A percentile compares a stretch with the other conserved stretches of the same genome.
Evolutionary conservation across 1,140 invertebrate species (phyloP).

Genomic region (Coptotermes formosanus): DNA sequence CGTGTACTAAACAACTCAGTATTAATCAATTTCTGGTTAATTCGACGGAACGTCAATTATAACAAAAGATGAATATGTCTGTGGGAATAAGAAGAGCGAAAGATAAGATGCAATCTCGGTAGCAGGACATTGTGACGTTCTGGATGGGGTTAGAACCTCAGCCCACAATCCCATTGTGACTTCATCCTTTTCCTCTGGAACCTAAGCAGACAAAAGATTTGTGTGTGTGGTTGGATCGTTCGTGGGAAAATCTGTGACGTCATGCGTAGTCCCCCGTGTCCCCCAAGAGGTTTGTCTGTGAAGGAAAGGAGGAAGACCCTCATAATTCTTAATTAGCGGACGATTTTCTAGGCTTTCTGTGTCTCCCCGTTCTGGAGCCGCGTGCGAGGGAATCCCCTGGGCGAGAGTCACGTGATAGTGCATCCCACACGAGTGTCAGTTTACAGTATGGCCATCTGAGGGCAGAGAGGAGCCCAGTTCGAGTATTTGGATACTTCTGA

Average conservation of each 20-base stretch:
- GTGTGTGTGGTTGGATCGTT: constrained; percentile 9
- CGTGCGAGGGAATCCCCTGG: constrained; percentile 21
- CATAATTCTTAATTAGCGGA: constrained; percentile 27
- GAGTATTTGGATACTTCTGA: no score
- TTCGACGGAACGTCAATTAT: no score
- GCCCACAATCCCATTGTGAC: background rate
- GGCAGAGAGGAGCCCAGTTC: background rate
- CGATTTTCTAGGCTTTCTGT: constrained; percentile 24
- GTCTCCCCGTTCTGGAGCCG: background rate
- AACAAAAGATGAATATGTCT: no score
- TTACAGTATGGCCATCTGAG: background rate
- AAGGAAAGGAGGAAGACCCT: constrained; percentile 20
- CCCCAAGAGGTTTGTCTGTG: constrained; percentile 2
- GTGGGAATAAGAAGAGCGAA: background rate
- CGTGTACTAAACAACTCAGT: no score
- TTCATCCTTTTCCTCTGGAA: background rate
- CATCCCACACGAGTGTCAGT: constrained; percentile 1
- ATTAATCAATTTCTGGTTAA: no score
- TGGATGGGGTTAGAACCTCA: background rate
- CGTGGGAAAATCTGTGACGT: constrained; percentile 17
- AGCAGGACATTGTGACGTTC: background rate
- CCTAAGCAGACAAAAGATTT: background rate
- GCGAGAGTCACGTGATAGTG: background rate
- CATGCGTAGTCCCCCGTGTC: background rate
- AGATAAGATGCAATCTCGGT: background rate